A percentile compares a stretch with the other conserved stretches of the same genome.
These are phyloP conservation scores for Lutraria lutraria DNA, from an alignment of 2,888 invertebrate species.

Conservation along the genomic window DNA sequence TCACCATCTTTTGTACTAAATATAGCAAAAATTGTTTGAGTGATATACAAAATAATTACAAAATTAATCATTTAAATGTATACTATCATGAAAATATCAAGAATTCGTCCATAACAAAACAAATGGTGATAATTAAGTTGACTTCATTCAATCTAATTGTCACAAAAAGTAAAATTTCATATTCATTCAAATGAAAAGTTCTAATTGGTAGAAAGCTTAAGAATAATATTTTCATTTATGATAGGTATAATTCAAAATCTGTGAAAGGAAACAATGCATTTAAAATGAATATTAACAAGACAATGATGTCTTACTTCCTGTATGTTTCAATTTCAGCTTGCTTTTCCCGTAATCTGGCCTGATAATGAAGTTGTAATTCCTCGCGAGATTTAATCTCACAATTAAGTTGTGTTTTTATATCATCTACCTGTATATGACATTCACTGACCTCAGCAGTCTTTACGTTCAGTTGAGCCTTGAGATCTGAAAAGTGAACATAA, in stretches of 20 bases:
- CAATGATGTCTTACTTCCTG: slow-evolving; percentile 74
- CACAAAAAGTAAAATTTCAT: neutral
- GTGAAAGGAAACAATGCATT: neutral
- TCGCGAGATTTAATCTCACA: slow-evolving; percentile 80
- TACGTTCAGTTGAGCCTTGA: slow-evolving; percentile 76
- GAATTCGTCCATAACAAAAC: too few species aligned
- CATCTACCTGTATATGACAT: slow-evolving; percentile 83
- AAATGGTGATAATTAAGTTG: too few species aligned
- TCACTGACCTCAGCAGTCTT: slow-evolving; percentile 85
- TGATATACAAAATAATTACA: neutral
- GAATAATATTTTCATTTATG: neutral
- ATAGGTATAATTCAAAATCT: neutral
- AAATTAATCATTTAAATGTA: too few species aligned
- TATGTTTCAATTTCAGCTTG: slow-evolving; percentile 84
- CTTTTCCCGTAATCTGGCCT: slow-evolving; percentile 84
- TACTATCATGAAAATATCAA: neutral
- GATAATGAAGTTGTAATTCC: slow-evolving; percentile 84
- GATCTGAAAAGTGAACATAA: slow-evolving; percentile 61
- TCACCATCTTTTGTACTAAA: slow-evolving; percentile 82
- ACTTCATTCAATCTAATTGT: neutral
- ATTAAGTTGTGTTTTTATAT: slow-evolving; percentile 75
- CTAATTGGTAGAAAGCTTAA: too few species aligned
- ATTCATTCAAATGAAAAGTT: too few species aligned
- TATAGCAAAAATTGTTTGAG: slow-evolving; percentile 8
- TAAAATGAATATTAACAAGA: neutral